Evolutionary conservation across 2,888 invertebrate genomes (phyloP), one percentile per base, ranked within the genome.

Genomic region (Sarcophaga variegata): DNA sequence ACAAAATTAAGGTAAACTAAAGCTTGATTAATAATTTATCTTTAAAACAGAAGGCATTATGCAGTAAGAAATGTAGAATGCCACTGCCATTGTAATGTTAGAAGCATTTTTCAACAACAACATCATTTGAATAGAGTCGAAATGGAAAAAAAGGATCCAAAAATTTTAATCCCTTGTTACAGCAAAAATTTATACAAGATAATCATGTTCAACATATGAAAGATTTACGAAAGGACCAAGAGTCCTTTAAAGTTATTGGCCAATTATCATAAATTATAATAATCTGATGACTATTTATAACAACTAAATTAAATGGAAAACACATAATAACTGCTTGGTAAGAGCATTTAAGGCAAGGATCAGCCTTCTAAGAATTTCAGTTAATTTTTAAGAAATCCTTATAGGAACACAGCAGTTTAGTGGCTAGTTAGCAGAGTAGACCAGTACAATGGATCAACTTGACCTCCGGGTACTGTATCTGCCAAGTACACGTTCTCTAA

Each of bases 1-100:
- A 80, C 69, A 77, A 81, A 77, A 63, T 81, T 64, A 81, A 81
- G 59, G 77, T 81, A 78, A 83, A 83, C 78, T 87, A 75, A 86
- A 87, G 83, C 78, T 87, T 87, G 86, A 83, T 87, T 87, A 87
- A 81, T 81, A 87, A 87, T 87, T 81, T 87, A 87, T 81, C 70
- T 75, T 54, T 62, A 83, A 83, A 81, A 37, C 12, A 59, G 69
- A 79, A 54, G 63, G 11, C 67, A 59, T 47, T 45, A 54, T 17
- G 11, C n/a, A 59, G 66, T 47, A 66, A 66, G n/a, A 70, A 47
- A 49, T 2, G 4, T 14, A 54, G 12, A 27, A 47, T 60, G 27
- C 49, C 60, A 78, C 2, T 37, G 11, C 12, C n/a, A 20, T 45
- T 45, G 54, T 8, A 54, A 69, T 74, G 60, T 17, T 10, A n/a